Evolutionary conservation across 1,140 invertebrate species (phyloP).

Genomic region (Drepana arcuata): DNA sequence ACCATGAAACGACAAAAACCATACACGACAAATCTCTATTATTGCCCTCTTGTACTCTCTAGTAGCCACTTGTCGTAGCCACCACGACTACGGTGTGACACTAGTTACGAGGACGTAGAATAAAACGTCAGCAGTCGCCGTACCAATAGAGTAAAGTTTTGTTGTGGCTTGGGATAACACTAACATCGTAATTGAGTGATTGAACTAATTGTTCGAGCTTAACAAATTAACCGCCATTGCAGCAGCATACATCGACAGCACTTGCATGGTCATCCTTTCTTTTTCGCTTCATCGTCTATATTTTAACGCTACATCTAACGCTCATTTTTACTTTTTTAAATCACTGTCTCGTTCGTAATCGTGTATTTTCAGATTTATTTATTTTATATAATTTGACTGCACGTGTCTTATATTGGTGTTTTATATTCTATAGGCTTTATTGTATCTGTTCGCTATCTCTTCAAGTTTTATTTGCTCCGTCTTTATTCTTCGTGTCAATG

Average conservation of each 20-base stretch:
- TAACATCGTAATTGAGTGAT: slow-evolving; percentile 30
- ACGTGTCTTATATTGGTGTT: slow-evolving; percentile 4
- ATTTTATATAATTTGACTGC: slow-evolving; percentile 11
- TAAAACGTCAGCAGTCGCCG: slow-evolving; percentile 41
- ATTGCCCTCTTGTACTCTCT: too few relatives aligned
- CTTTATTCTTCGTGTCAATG: slow-evolving; percentile 47
- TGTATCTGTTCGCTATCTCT: slow-evolving; percentile 19
- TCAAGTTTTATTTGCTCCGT: slow-evolving; percentile 16
- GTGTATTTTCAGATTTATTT: slow-evolving; percentile 13
- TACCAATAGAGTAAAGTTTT: slow-evolving; percentile 48
- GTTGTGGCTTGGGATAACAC: slow-evolving; percentile 64
- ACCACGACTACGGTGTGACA: too few relatives aligned
- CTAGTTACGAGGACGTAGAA: too few relatives aligned
- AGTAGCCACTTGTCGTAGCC: too few relatives aligned
- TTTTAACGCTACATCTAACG: too few relatives aligned
- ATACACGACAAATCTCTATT: too few relatives aligned
- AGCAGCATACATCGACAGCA: slow-evolving; percentile 54
- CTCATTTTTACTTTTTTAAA: slow-evolving; percentile 10
- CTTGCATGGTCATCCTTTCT: slow-evolving; percentile 33
- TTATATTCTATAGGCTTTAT: slow-evolving; percentile 5
- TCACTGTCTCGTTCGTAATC: slow-evolving; percentile 15
- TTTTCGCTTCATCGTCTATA: slow-evolving; percentile 23
- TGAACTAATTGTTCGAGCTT: slow-evolving; percentile 44
- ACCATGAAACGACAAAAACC: too few relatives aligned
- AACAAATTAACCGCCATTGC: slow-evolving; percentile 51